phyloP scores from a whole-genome alignment of 1,140 invertebrate species.

The Euura lappo region DNA sequence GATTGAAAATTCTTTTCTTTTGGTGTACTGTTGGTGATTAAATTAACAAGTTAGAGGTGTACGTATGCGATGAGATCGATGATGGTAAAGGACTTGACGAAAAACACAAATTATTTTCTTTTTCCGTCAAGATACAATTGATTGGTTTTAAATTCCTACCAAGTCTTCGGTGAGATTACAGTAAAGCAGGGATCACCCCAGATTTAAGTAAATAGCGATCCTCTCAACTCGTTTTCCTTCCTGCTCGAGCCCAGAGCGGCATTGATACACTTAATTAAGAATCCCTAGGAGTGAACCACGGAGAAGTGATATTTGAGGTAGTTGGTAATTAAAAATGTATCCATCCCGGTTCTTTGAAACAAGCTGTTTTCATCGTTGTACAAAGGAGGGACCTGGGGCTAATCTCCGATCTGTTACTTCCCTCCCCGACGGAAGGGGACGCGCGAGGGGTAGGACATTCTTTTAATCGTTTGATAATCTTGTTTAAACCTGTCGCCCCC shows the following conservation, averaged over 20 bases:
- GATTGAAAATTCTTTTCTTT: no score
- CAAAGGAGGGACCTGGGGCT: slow-evolving; percentile 54
- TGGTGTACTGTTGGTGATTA: no score
- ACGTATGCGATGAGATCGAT: no score
- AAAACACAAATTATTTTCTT: no score
- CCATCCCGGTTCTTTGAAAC: slow-evolving; percentile 58
- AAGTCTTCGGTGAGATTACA: no score
- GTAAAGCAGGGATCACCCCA: no score
- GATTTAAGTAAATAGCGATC: no score
- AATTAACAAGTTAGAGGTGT: no score
- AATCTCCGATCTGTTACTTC: slow-evolving; percentile 30
- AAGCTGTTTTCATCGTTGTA: slow-evolving; percentile 51
- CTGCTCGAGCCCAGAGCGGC: slow-evolving; percentile 29
- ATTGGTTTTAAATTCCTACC: no score
- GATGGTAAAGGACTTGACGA: no score
- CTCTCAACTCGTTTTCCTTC: no score
- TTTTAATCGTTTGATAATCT: slow-evolving; percentile 59
- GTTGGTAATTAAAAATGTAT: slow-evolving; percentile 60
- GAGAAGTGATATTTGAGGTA: slow-evolving; percentile 54
- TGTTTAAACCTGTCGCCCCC: slow-evolving; percentile 47
- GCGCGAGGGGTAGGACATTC: slow-evolving; percentile 33
- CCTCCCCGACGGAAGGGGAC: background rate
- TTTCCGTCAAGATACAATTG: no score
- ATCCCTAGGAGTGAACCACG: slow-evolving; percentile 39
- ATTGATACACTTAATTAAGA: slow-evolving; percentile 62